These are phyloP conservation scores for Daphoenositta chrysoptera DNA, from an alignment of 2,113 vertebrate genomes.

Conservation along the genomic window DNA sequence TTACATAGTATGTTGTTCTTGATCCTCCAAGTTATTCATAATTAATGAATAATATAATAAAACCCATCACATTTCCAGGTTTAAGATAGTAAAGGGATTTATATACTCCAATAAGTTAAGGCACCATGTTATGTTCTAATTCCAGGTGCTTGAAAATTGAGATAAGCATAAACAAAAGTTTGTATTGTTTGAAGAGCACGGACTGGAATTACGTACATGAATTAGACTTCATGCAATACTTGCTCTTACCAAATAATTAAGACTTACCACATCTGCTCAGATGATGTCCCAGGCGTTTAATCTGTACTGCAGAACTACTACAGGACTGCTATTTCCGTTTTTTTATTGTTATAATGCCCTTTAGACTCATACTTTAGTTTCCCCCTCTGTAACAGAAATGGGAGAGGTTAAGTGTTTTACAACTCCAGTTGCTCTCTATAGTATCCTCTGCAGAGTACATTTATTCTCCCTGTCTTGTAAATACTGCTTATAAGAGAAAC, in stretches of 20 bases:
- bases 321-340: not conserved
- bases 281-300: not conserved
- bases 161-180: not conserved
- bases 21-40: not conserved
- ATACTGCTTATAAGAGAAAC: not conserved
- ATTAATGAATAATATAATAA: not conserved
- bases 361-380: not conserved
- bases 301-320: not conserved
- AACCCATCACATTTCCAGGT: not conserved
- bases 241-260: not conserved
- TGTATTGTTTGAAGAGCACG: not conserved
- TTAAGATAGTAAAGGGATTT: not conserved
- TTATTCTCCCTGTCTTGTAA: not conserved
- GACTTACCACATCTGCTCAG: not conserved
- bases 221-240: not conserved
- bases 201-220: not conserved
- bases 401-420: not conserved
- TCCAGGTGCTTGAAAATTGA: not conserved
- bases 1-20: not conserved
- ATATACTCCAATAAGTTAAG: not conserved
- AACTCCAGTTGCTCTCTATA: not conserved
- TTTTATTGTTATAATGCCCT: not conserved
- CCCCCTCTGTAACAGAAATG: not conserved
- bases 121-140: not conserved
- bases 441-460: not conserved